phyloP scores from a whole-genome alignment of 2,888 invertebrate species.

The Mesorhabditis spiculigera region DNA sequence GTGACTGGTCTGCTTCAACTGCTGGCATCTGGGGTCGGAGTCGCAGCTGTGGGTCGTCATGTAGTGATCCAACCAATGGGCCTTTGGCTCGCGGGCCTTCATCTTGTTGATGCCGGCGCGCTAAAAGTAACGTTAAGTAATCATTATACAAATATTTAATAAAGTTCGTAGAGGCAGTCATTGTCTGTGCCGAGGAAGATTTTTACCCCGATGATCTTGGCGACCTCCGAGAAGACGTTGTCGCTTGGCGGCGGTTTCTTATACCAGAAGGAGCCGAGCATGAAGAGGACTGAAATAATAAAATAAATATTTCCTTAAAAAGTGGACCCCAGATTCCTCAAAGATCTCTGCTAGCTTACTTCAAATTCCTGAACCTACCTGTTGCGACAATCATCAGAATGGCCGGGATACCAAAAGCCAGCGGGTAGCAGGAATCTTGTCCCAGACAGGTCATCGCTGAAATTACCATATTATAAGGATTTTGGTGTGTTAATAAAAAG shows the following conservation, averaged over 20 bases:
- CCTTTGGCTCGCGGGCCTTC: slow-evolving; percentile 24
- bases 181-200: no score
- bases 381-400: slow-evolving; percentile 79
- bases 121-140: slow-evolving; percentile 21
- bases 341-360: background rate
- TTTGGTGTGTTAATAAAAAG: no score
- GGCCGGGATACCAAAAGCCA: slow-evolving; percentile 86
- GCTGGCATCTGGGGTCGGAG: slow-evolving; percentile 18
- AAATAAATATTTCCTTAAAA: no score
- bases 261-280: slow-evolving; percentile 75
- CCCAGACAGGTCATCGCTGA: slow-evolving; percentile 46
- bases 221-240: slow-evolving; percentile 77
- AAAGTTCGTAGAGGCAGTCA: no score
- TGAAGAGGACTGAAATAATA: slow-evolving; percentile 69
- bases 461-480: no score
- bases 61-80: slow-evolving; percentile 52
- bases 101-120: slow-evolving; percentile 41
- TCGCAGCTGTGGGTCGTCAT: slow-evolving; percentile 43
- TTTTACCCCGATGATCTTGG: slow-evolving; percentile 74
- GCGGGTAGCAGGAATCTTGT: slow-evolving; percentile 74
- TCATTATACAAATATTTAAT: no score
- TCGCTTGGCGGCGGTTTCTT: slow-evolving; percentile 76
- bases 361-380: no score
- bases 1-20: background rate
- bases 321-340: background rate